Base-by-base conservation (phyloP, 2,888 invertebrate genomes). In the Apamea epomidion region DNA sequence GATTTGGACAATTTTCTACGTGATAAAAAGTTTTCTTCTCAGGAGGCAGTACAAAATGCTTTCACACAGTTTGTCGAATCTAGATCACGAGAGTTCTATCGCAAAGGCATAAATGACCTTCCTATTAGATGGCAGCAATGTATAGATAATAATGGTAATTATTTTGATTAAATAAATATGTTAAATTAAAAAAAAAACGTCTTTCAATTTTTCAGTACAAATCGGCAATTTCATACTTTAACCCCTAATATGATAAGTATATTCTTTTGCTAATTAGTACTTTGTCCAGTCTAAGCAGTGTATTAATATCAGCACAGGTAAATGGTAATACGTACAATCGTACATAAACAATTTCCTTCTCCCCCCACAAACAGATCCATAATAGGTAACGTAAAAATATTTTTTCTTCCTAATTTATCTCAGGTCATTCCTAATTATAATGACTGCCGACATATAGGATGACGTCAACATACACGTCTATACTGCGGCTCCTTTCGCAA, bases 401-500 rank as follows among this genome's bases (percentile, higher is more conserved):
- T 73, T 51, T 51, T 42, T 29, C n/a, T 64, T 69, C 62, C 62
- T 73, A 77, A 77, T 58, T 76, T 16, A 81, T 62, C 29, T 45
- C 37, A 12, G 8, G 70, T 10, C 42, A 76, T 42, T 71, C 45
- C 62, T 81, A 85, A 85, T 81, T 67, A 65, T 48, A 65, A 65
- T 64, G 51, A 29, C 25, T 69, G 58, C 45, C n/a, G 67, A 62
- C 45, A 67, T 71, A 80, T 67, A 60, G 8, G 65, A 37, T 75
- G 60, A 73, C 58, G 73, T 76, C 67, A 67, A 45, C 25, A 64
- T 58, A 67, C 37, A 76, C 54, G 54, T 65, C 14, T 65, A 74
- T 54, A 82, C 64, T 51, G 67, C 60, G 77, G 77, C 76, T 88
- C 67, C 82, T 85, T 85, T 79, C 81, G 65, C 78, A 81, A 87